Percentiles rank a stretch among this genome's conserved stretches.
Evolutionary conservation across 1,140 invertebrate species (phyloP).

Genomic region (Conopomorpha cramerella): DNA sequence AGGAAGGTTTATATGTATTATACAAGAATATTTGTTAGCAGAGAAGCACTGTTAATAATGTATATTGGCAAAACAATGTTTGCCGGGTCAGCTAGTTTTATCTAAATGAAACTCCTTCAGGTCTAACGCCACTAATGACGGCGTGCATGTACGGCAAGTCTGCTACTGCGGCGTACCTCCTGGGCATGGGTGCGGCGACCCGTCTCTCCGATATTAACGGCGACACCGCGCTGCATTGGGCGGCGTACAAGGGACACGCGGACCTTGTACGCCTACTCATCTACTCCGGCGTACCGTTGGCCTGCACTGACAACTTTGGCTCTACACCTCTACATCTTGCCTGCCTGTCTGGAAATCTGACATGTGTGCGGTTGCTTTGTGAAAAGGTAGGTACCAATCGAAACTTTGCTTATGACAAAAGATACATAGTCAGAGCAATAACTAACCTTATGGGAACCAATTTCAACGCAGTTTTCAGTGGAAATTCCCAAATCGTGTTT

Average conservation of each 20-base stretch:
- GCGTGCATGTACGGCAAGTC: slow-evolving; percentile 92
- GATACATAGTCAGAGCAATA: too few species aligned
- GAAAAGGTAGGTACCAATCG: slow-evolving; percentile 85
- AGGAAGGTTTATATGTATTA: too few species aligned
- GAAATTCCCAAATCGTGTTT: too few species aligned
- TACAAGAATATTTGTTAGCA: too few species aligned
- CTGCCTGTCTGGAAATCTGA: slow-evolving; percentile 85
- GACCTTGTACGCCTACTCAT: slow-evolving; percentile 88
- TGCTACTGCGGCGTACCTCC: slow-evolving; percentile 83
- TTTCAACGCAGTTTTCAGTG: too few species aligned
- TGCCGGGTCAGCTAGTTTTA: too few species aligned
- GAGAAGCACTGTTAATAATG: too few species aligned
- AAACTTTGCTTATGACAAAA: too few species aligned
- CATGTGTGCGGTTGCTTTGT: slow-evolving; percentile 79
- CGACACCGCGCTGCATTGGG: slow-evolving; percentile 91
- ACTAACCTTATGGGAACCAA: too few species aligned
- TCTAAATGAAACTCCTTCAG: too few species aligned
- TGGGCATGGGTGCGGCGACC: slow-evolving; percentile 85
- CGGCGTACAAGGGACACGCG: slow-evolving; percentile 88
- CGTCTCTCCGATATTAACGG: slow-evolving; percentile 89
- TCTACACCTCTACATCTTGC: slow-evolving; percentile 91
- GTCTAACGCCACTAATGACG: slow-evolving; percentile 87
- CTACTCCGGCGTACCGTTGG: slow-evolving; percentile 85
- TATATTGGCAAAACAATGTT: too few species aligned
- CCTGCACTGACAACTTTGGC: slow-evolving; percentile 90